Conservation (phyloP, 2,888 invertebrate genomes). For the Lepas anatifera region DNA sequence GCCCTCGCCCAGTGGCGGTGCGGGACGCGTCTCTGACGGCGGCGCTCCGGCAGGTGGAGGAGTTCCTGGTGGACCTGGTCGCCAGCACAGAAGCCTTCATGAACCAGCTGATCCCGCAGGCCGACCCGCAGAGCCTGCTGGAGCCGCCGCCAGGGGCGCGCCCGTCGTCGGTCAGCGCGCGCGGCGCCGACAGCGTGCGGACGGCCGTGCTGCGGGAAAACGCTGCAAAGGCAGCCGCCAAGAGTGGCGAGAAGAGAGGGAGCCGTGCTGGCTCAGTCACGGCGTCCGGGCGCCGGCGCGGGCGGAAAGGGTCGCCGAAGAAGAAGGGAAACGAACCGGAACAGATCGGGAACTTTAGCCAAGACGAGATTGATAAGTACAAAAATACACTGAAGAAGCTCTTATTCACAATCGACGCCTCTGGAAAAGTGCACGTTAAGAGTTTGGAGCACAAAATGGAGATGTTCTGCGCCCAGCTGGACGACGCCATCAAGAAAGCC, state of each 20-base stretch:
- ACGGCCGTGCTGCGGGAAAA: background rate
- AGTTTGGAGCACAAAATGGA: background rate
- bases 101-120: background rate
- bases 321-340: background rate
- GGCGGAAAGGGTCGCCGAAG: background rate
- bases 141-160: background rate
- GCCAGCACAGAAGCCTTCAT: background rate
- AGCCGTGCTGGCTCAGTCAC: no score
- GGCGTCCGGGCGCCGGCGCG: background rate
- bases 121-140: background rate
- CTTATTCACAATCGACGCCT: background rate
- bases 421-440: background rate
- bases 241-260: no score
- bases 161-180: background rate
- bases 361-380: background rate
- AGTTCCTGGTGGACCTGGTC: background rate
- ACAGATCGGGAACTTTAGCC: background rate
- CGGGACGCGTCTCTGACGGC: no score
- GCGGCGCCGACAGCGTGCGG: background rate
- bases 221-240: background rate
- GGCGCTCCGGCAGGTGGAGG: background rate
- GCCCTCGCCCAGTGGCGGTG: no score
- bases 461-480: background rate
- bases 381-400: background rate
- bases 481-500: background rate